Evolutionary conservation across 1,140 invertebrate species (phyloP).

Genomic region (Propsilocerus akamusi): DNA sequence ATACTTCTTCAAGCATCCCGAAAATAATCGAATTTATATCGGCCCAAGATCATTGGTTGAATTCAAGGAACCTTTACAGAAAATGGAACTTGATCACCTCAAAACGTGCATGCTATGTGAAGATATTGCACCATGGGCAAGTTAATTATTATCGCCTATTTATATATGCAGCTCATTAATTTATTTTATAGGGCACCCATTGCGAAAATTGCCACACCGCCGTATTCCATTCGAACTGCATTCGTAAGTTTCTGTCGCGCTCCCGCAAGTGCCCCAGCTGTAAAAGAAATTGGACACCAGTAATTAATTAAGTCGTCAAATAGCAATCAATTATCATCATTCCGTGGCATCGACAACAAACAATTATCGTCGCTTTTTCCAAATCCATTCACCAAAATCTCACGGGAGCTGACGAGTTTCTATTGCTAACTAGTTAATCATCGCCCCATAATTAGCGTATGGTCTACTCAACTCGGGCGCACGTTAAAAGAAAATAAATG

Average conservation of each 20-base stretch:
- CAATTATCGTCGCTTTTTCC: too few relatives aligned
- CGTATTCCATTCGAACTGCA: background rate
- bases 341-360: too few relatives aligned
- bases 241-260: background rate
- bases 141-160: too few relatives aligned
- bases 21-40: background rate
- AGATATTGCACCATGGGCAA: background rate
- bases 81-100: background rate
- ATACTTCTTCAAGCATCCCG: background rate
- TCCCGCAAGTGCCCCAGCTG: background rate
- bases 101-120: background rate
- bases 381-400: too few relatives aligned
- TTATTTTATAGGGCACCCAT: background rate
- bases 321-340: too few relatives aligned
- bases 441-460: too few relatives aligned
- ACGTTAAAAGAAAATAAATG: too few relatives aligned
- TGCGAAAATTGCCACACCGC: background rate
- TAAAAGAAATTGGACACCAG: background rate
- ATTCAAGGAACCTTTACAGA: background rate
- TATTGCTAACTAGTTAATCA: too few relatives aligned
- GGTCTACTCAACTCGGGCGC: too few relatives aligned
- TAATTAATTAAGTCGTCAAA: too few relatives aligned
- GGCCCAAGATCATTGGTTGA: background rate
- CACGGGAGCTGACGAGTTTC: too few relatives aligned
- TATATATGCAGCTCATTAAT: too few relatives aligned